Evolutionary conservation across 2,797 vertebrate species (phyloP).

Genomic region (Fistularia tabacaria): DNA sequence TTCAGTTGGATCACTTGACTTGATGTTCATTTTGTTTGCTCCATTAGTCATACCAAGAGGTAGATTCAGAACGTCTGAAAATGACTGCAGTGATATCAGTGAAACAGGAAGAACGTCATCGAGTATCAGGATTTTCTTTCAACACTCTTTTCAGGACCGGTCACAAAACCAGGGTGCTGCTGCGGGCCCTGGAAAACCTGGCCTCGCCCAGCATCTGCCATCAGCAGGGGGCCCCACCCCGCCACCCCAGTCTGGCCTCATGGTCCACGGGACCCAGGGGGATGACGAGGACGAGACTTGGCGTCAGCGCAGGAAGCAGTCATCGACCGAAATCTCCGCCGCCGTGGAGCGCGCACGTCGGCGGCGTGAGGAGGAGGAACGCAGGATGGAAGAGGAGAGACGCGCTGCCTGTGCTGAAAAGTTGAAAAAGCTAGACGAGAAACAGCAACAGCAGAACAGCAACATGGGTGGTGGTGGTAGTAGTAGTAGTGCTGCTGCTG

Average conservation of each 20-base stretch:
- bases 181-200: slow-evolving; percentile 55
- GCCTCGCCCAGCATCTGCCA: slow-evolving; percentile 58
- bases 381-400: slow-evolving; percentile 90
- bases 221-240: slow-evolving; percentile 54
- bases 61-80: neutral
- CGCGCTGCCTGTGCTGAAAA: slow-evolving; percentile 91
- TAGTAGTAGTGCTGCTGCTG: slow-evolving; percentile 69
- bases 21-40: no score
- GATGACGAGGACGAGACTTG: slow-evolving; percentile 93
- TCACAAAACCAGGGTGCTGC: slow-evolving; percentile 60
- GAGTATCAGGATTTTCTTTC: slow-evolving; percentile 8
- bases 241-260: slow-evolving; percentile 51
- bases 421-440: slow-evolving; percentile 90
- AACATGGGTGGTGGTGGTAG: slow-evolving; percentile 29
- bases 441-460: slow-evolving; percentile 73
- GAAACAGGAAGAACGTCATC: neutral
- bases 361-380: slow-evolving; percentile 88
- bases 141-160: slow-evolving; percentile 61
- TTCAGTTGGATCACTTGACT: no score
- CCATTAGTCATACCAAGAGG: no score
- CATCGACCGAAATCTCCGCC: slow-evolving; percentile 86
- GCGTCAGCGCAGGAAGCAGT: slow-evolving; percentile 90
- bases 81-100: neutral
- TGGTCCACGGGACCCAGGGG: slow-evolving; percentile 62
- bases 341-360: slow-evolving; percentile 89